Conservation (phyloP, 1,140 invertebrate species). For the Sitobion miscanthi region DNA sequence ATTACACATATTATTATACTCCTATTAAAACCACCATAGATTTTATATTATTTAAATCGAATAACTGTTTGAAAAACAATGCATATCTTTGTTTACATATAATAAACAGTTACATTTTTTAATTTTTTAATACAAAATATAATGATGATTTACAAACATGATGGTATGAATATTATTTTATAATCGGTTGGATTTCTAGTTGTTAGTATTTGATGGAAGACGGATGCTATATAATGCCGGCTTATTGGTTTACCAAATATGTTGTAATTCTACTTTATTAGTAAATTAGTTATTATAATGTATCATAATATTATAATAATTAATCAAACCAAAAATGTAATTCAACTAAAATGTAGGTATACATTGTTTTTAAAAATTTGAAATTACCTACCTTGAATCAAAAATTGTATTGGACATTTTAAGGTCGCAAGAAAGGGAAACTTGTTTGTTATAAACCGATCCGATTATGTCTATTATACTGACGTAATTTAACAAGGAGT, state of each 20-base stretch:
- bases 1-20: background rate
- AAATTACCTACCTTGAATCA: background rate
- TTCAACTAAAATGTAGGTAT: background rate
- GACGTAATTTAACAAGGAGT: constrained; percentile 31
- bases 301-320: background rate
- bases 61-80: background rate
- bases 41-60: background rate
- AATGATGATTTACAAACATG: background rate
- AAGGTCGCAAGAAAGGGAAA: constrained; percentile 9
- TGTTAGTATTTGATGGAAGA: no score
- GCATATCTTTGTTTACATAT: background rate
- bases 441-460: background rate
- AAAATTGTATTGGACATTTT: background rate
- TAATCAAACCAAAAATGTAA: background rate
- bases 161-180: background rate
- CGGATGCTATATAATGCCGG: no score
- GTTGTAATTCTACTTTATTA: background rate
- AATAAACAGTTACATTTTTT: background rate
- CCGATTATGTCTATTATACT: constrained; percentile 6
- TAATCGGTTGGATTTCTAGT: background rate
- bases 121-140: background rate
- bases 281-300: background rate
- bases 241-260: no score
- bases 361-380: background rate
- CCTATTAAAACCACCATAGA: background rate